Evolutionary conservation across 2,797 vertebrate genomes (phyloP).

Genomic region (Pseudotriccus pelzelni): DNA sequence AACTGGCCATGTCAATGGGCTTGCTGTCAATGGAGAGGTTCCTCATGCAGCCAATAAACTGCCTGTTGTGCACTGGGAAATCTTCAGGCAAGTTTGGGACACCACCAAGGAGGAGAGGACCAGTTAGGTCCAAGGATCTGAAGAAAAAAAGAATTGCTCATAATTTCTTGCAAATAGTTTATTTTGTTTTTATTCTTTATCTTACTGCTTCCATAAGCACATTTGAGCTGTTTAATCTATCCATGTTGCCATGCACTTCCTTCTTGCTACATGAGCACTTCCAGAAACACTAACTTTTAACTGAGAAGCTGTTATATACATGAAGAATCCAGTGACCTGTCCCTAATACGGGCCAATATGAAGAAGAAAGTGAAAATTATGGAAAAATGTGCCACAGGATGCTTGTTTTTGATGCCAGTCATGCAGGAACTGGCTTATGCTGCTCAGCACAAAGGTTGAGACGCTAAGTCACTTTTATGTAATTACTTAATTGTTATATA

Average conservation of each 20-base stretch:
- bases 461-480: background rate
- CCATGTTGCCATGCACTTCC: background rate
- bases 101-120: slow-evolving; percentile 92
- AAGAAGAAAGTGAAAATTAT: background rate
- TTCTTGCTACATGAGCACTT: background rate
- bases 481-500: background rate
- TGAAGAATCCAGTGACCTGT: background rate
- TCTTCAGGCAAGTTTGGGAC: slow-evolving; percentile 96
- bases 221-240: background rate
- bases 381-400: background rate
- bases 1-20: slow-evolving; percentile 91
- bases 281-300: background rate
- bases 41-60: slow-evolving; percentile 96
- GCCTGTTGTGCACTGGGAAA: slow-evolving; percentile 92
- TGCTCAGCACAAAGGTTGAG: background rate
- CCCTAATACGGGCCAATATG: background rate
- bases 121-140: slow-evolving; percentile 96
- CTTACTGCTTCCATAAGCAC: background rate
- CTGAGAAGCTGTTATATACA: background rate
- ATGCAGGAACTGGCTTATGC: background rate
- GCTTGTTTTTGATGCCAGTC: background rate
- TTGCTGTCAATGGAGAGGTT: slow-evolving; percentile 92
- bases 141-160: background rate
- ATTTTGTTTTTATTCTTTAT: background rate
- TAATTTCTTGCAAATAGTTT: background rate